phyloP scores from a whole-genome alignment of 1,140 invertebrate species.

The Plutomurus gul region DNA sequence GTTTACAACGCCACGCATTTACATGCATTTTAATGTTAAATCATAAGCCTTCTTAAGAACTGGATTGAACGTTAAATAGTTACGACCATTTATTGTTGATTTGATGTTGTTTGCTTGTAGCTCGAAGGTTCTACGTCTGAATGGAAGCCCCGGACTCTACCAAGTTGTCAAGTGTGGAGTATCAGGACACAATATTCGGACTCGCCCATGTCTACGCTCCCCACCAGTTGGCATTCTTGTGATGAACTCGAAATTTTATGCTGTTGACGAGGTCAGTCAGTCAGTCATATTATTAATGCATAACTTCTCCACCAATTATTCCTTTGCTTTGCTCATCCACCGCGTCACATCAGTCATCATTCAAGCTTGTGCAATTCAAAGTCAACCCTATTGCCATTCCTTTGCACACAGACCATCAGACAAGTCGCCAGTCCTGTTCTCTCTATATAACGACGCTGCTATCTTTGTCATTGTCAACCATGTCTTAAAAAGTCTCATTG shows the following conservation, averaged over 20 bases:
- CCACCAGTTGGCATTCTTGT: constrained; percentile 75
- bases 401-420: no score
- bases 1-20: no score
- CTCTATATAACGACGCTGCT: no score
- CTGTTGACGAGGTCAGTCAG: constrained; percentile 68
- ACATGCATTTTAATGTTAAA: not conserved
- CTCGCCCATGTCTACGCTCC: constrained; percentile 73
- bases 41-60: no score
- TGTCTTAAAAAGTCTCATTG: no score
- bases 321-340: no score
- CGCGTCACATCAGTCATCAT: no score
- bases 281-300: constrained; percentile 43
- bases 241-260: constrained; percentile 71
- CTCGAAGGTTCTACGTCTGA: constrained; percentile 49
- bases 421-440: no score
- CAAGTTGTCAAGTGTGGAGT: constrained; percentile 78
- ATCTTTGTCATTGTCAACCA: no score
- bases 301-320: no score
- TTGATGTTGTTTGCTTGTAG: constrained; percentile 15
- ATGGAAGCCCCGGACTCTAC: constrained; percentile 62
- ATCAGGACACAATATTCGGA: constrained; percentile 79
- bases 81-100: not conserved
- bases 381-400: no score
- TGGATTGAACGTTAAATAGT: not conserved
- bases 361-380: no score